Evolutionary conservation across 2,888 invertebrate species (phyloP), one percentile per base, ranked within the genome.

Genomic region (Dicranocentrus wangi): DNA sequence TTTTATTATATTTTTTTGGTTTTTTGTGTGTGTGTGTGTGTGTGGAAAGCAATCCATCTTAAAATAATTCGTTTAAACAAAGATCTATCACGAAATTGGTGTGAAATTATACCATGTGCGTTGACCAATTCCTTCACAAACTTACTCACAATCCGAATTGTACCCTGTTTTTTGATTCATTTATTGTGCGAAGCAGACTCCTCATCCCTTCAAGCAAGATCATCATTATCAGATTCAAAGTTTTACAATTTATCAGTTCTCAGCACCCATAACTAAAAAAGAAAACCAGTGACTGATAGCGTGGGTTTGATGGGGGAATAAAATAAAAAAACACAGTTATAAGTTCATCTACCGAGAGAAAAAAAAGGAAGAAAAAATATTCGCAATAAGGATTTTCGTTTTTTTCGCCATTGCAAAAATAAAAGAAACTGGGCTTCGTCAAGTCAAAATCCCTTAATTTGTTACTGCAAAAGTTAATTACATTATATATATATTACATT

Each of bases 391-490:
- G 32, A 39, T 17, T 42, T 10, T 23, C 32, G 2, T 47, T 10
- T 47, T 27, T 27, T 27, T n/a, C 32, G 60, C 17, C 32, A 32
- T n/a, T n/a, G n/a, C n/a, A n/a, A n/a, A n/a, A n/a, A n/a, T n/a
- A n/a, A n/a, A n/a, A n/a, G n/a, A n/a, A n/a, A n/a, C n/a, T n/a
- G n/a, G n/a, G n/a, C n/a, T n/a, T n/a, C n/a, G n/a, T n/a, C n/a
- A n/a, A n/a, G n/a, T n/a, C n/a, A n/a, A n/a, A n/a, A 60, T 39
- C 42, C 42, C 42, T 65, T 65, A 65, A 65, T 65, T 65, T 65
- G 42, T 21, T 65, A 65, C 65, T 21, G 42, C 39, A 60, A 60
- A n/a, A n/a, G 60, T 60, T 60, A 60, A 60, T 60, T 60, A 32
- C 60, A 60, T 60, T 28, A 53, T 27, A 27, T 28, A 17, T 47